Conservation (phyloP, 2,888 invertebrate genomes). For the Entomobrya multifasciata region DNA sequence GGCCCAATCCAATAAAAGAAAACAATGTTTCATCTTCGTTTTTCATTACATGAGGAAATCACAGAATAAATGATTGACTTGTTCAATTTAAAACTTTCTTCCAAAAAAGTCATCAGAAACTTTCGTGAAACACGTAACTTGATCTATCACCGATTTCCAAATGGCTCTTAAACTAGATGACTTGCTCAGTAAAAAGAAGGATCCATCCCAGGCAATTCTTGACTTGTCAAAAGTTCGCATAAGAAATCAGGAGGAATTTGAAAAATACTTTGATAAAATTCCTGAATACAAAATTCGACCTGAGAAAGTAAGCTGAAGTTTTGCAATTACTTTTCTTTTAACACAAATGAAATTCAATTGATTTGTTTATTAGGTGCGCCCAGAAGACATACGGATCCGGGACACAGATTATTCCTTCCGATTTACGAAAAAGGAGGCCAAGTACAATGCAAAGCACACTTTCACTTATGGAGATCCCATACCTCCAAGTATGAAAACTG, state of each 20-base stretch:
- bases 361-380: conserved; percentile 84
- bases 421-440: conserved; percentile 86
- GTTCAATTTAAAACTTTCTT: too few species aligned
- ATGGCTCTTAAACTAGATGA: conserved; percentile 90
- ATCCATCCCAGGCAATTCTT: conserved; percentile 88
- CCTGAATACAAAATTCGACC: conserved; percentile 94
- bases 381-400: conserved; percentile 89
- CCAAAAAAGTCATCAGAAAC: too few species aligned
- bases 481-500: conserved; percentile 89
- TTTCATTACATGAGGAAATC: too few species aligned
- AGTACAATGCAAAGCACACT: conserved; percentile 85
- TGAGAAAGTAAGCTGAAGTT: conserved; percentile 86
- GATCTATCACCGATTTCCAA: not conserved
- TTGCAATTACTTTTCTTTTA: not conserved
- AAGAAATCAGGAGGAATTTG: conserved; percentile 90
- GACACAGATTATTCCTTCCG: conserved; percentile 86
- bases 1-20: too few species aligned
- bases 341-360: conserved; percentile 3
- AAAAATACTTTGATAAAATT: conserved; percentile 90
- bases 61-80: too few species aligned
- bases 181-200: conserved; percentile 91
- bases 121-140: too few species aligned
- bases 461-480: conserved; percentile 88
- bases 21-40: too few species aligned
- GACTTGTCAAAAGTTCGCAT: conserved; percentile 91